Conservation (phyloP, 2,888 invertebrate species). For the Cinara cedri region DNA sequence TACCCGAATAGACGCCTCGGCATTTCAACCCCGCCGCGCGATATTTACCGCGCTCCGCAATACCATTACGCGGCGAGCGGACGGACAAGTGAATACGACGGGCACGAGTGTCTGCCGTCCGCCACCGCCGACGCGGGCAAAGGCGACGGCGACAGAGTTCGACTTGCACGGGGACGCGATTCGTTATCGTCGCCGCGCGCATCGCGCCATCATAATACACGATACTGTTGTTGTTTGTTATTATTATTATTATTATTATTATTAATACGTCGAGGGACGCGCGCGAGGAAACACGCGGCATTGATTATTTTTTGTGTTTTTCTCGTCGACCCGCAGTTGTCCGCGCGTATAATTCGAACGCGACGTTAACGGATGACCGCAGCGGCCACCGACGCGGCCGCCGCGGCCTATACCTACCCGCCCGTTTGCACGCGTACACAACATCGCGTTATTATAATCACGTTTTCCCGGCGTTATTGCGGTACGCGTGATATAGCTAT, state of each 20-base stretch:
- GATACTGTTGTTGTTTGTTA: too few relatives aligned
- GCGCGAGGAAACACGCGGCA: neutral
- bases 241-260: slow-evolving; percentile 5
- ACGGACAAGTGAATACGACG: neutral
- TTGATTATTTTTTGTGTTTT: neutral
- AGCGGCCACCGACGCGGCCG: neutral
- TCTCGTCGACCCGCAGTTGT: neutral
- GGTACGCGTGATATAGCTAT: neutral
- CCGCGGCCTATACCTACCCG: neutral
- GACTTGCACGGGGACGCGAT: neutral
- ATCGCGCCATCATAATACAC: too few relatives aligned
- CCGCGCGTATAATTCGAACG: slow-evolving; percentile 12
- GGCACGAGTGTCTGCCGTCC: neutral
- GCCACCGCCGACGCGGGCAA: too few relatives aligned
- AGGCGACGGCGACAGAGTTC: neutral
- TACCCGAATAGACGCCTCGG: neutral
- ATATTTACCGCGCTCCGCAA: too few relatives aligned
- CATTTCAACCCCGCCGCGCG: neutral
- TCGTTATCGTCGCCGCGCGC: too few relatives aligned
- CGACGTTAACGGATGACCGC: slow-evolving; percentile 34
- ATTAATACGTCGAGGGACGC: slow-evolving; percentile 11
- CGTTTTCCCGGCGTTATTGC: neutral
- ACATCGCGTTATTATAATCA: slow-evolving; percentile 29
- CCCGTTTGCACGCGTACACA: too few relatives aligned
- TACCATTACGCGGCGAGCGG: too few relatives aligned